Evolutionary conservation across 2,113 vertebrate genomes (phyloP), one percentile per base, ranked within the genome.

Genomic region (Taxidea taxus): DNA sequence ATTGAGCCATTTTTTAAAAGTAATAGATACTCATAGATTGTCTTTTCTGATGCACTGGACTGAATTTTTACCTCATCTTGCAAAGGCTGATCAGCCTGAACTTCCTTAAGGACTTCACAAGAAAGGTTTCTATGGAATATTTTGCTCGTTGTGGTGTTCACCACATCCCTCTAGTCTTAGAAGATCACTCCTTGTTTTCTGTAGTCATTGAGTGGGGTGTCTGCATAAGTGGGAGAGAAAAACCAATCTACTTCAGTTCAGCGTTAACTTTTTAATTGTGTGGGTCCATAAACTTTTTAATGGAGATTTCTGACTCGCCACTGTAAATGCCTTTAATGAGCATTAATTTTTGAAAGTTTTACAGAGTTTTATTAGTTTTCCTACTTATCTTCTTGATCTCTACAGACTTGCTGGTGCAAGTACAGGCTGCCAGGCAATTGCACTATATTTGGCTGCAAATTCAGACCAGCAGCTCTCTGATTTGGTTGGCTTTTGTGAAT

Each of bases 301-400:
- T 98, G 99, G 99, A 99, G 99, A 99, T 99, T 98, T 98, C 98
- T 99, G 99, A 99, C 99, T 99, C 98, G 98, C 99, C 99, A 99
- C 99, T 99, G 99, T 99, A 99, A 99, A 99, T 99, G 99, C 99
- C 99, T 99, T 99, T 99, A 99, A 98, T 7, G 15, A 97, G 95
- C 98, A 94, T 98, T 97, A 51, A 98, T 96, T 99, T 99, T 99
- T 98, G 95, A 98, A 99, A 98, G 98, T 99, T 98, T 99, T 98
- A 98, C 98, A 98, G 98, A 98, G 97, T 98, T 91, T 98, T 98
- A 98, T 99, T 98, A 74, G 98, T 98, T 98, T 98, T 98, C 97
- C 97, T 99, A 97, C 96, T 98, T 95, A 98, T 98, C 98, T 98
- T 98, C 98, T 98, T 98, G 97, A 98, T 98, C 98, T 98, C 98